phyloP scores from a whole-genome alignment of 2,888 invertebrate genomes.

The Heliconius erato region DNA sequence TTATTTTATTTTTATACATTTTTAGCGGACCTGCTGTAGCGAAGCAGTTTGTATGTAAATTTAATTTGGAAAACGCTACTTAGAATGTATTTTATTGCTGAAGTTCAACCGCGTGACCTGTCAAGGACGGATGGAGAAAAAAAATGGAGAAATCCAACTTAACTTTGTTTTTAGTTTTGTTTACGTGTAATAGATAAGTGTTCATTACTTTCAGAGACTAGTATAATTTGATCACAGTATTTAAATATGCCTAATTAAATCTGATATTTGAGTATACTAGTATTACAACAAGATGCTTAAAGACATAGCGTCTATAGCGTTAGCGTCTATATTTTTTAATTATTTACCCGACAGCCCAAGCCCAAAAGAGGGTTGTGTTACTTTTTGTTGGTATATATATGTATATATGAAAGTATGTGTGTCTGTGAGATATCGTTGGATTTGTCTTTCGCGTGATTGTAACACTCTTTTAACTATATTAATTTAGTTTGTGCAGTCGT shows the following conservation, averaged over 20 bases:
- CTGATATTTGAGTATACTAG: too few relatives aligned
- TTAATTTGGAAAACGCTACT: slow-evolving; percentile 27
- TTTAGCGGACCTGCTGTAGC: background rate
- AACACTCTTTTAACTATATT: too few relatives aligned
- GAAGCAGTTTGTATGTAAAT: slow-evolving; percentile 30
- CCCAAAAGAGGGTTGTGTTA: too few relatives aligned
- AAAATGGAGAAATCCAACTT: background rate
- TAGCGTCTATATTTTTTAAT: too few relatives aligned
- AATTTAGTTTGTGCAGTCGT: too few relatives aligned
- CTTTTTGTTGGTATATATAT: too few relatives aligned
- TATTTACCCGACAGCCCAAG: too few relatives aligned
- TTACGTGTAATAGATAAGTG: background rate
- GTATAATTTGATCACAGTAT: background rate
- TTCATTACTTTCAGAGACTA: background rate
- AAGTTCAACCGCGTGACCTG: slow-evolving; percentile 26
- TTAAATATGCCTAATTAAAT: background rate
- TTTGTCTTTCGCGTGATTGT: too few relatives aligned
- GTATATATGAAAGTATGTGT: too few relatives aligned
- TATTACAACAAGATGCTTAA: too few relatives aligned
- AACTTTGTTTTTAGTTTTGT: background rate
- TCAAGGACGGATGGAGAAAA: slow-evolving; percentile 9
- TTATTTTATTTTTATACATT: slow-evolving; percentile 14
- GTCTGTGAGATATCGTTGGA: too few relatives aligned
- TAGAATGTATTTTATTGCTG: slow-evolving; percentile 19
- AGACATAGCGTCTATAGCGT: too few relatives aligned